These are phyloP conservation scores for Zosterops hypoxanthus DNA, from an alignment of 2,113 vertebrate species.

Conservation along the genomic window DNA sequence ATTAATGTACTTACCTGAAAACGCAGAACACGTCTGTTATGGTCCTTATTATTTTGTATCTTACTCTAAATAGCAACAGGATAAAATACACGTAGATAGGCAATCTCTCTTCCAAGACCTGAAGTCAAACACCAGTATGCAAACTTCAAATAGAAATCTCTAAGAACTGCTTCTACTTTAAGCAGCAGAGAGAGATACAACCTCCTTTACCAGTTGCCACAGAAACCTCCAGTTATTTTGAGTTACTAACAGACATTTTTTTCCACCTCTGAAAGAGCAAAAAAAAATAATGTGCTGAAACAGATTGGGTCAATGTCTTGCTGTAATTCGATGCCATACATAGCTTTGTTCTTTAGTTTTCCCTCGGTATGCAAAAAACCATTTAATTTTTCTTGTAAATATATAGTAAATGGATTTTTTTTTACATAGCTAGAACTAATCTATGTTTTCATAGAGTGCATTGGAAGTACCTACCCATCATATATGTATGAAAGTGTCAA, in stretches of 20 bases:
- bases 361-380: not conserved
- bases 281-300: not conserved
- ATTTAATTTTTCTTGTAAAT: not conserved
- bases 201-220: not conserved
- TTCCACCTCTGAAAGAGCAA: not conserved
- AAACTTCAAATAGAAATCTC: not conserved
- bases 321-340: not conserved
- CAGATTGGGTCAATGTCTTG: not conserved
- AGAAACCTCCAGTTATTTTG: not conserved
- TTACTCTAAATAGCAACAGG: not conserved
- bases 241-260: not conserved
- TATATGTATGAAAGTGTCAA: not conserved
- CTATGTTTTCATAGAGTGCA: not conserved
- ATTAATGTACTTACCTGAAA: not conserved
- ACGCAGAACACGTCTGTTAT: not conserved
- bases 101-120: not conserved
- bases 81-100: not conserved
- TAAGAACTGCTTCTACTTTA: constrained; percentile 9
- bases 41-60: not conserved
- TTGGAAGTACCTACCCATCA: not conserved
- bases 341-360: not conserved
- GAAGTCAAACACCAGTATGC: not conserved
- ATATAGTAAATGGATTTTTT: not conserved
- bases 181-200: not conserved
- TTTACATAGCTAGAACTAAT: not conserved